phyloP scores from a whole-genome alignment of 2,797 vertebrate genomes.

The Acanthurus tractus region DNA sequence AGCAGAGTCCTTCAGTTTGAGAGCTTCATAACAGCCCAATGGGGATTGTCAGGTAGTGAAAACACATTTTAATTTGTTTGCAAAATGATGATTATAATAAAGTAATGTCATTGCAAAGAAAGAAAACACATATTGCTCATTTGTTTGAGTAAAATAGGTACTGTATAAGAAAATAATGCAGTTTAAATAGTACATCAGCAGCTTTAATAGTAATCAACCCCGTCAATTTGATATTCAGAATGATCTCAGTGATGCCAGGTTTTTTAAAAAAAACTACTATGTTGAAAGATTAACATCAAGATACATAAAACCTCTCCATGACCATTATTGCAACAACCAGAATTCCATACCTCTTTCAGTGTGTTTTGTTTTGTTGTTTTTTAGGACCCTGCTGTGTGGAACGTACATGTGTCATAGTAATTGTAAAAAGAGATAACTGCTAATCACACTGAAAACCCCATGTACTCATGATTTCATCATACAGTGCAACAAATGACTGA shows the following conservation, averaged over 20 bases:
- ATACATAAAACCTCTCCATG: neutral
- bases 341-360: neutral
- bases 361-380: conserved; percentile 41
- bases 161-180: neutral
- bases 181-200: neutral
- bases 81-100: neutral
- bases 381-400: conserved; percentile 58
- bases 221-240: neutral
- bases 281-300: neutral
- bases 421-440: conserved; percentile 35
- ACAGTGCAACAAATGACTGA: conserved; percentile 46
- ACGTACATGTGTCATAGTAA: conserved; percentile 9
- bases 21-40: conserved; percentile 72
- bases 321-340: neutral
- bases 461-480: conserved; percentile 26
- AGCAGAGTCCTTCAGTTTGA: conserved; percentile 85
- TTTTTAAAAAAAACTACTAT: neutral
- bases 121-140: neutral
- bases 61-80: neutral
- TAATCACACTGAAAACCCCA: conserved; percentile 41
- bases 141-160: neutral
- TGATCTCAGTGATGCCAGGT: neutral
- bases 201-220: neutral
- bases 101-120: neutral
- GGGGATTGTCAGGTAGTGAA: conserved; percentile 83